Conservation (phyloP, 2,113 vertebrate species). For the Alethe castanea region DNA sequence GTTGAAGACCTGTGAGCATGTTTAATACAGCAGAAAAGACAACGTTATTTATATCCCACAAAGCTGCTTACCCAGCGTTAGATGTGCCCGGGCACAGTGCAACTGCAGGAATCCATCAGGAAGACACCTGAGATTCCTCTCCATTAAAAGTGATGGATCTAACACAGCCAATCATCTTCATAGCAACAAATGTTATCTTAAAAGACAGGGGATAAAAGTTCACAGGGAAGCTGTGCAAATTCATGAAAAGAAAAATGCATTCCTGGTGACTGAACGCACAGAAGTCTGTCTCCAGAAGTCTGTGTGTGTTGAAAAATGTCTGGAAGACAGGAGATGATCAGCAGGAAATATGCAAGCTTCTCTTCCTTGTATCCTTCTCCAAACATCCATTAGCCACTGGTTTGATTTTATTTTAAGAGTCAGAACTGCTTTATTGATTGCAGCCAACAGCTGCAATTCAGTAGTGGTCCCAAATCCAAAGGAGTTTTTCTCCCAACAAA, state of each 20-base stretch:
- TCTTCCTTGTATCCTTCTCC: background rate
- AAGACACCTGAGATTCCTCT: background rate
- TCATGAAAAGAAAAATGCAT: background rate
- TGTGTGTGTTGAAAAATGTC: background rate
- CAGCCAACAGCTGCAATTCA: background rate
- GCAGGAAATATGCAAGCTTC: background rate
- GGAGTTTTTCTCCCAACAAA: background rate
- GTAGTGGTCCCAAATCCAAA: background rate
- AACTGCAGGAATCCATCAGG: background rate
- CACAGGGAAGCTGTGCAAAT: background rate
- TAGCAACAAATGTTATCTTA: background rate
- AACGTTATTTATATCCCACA: background rate
- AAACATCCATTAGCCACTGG: background rate
- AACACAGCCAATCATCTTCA: background rate
- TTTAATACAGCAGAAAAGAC: background rate
- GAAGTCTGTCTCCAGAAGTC: background rate
- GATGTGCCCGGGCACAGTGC: background rate
- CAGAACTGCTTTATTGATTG: background rate
- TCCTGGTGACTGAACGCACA: background rate
- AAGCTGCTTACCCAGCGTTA: conserved; percentile 31
- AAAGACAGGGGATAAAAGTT: background rate
- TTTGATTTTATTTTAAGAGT: background rate
- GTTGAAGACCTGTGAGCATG: background rate
- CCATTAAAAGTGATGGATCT: background rate
- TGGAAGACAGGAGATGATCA: background rate